These are phyloP conservation scores for Alaudala cheleensis DNA, from an alignment of 2,113 vertebrate species.

Conservation along the genomic window DNA sequence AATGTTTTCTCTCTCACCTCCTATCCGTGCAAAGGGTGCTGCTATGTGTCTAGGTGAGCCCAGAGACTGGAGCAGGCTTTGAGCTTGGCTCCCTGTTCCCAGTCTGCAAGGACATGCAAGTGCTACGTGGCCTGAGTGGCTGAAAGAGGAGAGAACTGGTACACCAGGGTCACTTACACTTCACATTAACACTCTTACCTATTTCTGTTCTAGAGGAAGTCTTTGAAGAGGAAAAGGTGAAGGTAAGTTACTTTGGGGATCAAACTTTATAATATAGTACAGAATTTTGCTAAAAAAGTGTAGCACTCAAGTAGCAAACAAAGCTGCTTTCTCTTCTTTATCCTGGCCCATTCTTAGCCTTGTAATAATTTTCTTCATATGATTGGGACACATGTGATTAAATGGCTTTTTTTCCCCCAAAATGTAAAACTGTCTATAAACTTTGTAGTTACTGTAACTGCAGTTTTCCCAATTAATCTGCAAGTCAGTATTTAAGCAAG, in stretches of 20 bases:
- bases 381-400: rapidly evolving
- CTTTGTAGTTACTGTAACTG: not conserved
- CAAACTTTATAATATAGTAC: not conserved
- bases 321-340: not conserved
- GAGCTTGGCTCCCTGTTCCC: not conserved
- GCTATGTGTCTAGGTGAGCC: not conserved
- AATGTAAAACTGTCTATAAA: not conserved
- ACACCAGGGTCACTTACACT: not conserved
- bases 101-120: not conserved
- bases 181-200: not conserved
- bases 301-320: not conserved
- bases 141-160: not conserved
- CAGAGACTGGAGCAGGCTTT: not conserved
- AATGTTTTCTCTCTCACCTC: not conserved
- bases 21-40: not conserved
- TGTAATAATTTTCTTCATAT: not conserved
- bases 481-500: not conserved
- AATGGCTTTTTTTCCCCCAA: not conserved
- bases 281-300: not conserved
- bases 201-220: not conserved
- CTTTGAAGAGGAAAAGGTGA: not conserved
- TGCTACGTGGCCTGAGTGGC: not conserved
- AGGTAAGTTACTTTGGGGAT: not conserved
- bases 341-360: not conserved
- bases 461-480: not conserved